phyloP scores from a whole-genome alignment of 2,797 vertebrate genomes.

The Sebastes flavidus region DNA sequence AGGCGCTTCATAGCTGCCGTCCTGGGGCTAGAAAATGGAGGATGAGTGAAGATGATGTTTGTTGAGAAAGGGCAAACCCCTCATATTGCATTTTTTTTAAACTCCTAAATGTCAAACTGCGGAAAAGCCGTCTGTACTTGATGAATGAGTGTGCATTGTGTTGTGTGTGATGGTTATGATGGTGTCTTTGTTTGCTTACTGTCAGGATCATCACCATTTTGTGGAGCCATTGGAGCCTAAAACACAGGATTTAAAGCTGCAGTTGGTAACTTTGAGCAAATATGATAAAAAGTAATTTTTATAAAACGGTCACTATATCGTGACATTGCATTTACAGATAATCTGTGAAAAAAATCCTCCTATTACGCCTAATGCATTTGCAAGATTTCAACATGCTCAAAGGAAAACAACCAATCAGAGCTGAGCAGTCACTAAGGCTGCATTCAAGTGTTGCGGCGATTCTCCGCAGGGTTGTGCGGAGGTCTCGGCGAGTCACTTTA shows the following conservation, averaged over 20 bases:
- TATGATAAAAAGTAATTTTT: neutral
- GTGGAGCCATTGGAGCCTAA: neutral
- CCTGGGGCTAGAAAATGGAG: neutral
- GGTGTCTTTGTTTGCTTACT: conserved; percentile 4
- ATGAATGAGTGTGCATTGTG: conserved; percentile 13
- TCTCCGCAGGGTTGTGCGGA: no score
- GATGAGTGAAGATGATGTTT: conserved; percentile 14
- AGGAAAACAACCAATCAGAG: no score
- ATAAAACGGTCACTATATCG: no score
- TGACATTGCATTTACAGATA: no score
- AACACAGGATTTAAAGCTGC: neutral
- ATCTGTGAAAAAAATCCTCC: no score
- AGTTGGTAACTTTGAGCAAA: neutral
- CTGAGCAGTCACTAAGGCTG: no score
- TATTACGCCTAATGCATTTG: no score
- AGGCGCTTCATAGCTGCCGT: neutral
- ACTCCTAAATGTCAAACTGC: conserved; percentile 23
- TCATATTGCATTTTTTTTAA: conserved; percentile 8
- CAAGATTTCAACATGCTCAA: no score
- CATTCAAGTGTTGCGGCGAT: no score
- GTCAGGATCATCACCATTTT: conserved; percentile 9
- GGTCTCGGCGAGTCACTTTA: no score
- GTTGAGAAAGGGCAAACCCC: conserved; percentile 16
- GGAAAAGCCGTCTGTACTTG: neutral
- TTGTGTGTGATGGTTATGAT: neutral